Base-by-base conservation (phyloP, 1,140 invertebrate genomes). In the Drosophila albomicans region DNA sequence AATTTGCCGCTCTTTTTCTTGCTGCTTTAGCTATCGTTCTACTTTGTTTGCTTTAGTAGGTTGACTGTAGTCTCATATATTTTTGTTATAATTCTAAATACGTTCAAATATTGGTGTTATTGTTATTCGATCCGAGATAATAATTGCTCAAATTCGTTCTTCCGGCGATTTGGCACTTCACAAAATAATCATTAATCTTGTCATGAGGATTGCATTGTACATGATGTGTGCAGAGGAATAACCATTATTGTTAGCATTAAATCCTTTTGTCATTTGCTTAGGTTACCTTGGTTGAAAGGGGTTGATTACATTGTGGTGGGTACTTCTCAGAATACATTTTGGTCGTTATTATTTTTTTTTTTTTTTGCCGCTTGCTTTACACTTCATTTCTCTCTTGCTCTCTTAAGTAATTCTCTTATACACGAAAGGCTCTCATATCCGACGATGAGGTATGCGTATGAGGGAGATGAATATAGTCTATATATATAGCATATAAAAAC, bases 1-100 rank as follows among this genome's bases (percentile, higher is more conserved):
- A 75, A 88, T 77, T 87, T 87, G 84, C 84, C 84, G 84, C 84
- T 87, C 77, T 88, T 87, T 73, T 72, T 82, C 57, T 43, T 76
- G 25, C 52, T 66, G 52, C 72, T 84, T 87, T 73, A 80, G 59
- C 80, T 80, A 77, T 88, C 79, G 69, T 71, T 69, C 70, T 68
- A 65, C 67, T 76, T 58, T 75, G 62, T 81, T 75, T 85, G 81
- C 81, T 70, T 78, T 56, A 57, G 51, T 49, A 51, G 51, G 35
- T 52, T 51, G 16, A 66, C 57, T 48, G 32, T 25, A 25, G 20
- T 25, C 49, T 59, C 66, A 80, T 80, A 76, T 70, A 66, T 67
- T 80, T 84, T 75, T 64, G 59, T 68, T 78, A 45, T 51, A 49
- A 67, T 82, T 73, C 61, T 66, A 73, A 72, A 58, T 46, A 41